Conservation (phyloP, 2,113 vertebrate species). For the Mobula hypostoma region DNA sequence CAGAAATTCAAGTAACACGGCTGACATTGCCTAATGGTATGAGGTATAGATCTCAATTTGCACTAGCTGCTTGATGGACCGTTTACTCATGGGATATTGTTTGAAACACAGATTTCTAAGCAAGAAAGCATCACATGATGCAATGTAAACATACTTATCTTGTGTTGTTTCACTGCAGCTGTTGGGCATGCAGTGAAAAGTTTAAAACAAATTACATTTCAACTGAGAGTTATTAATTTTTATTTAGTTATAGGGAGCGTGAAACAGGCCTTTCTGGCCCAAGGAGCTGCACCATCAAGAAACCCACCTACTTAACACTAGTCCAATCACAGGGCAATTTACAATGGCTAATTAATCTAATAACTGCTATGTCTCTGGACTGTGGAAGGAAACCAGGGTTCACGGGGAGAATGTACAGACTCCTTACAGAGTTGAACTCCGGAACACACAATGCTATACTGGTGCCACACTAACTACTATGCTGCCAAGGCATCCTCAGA, state of each 20-base stretch:
- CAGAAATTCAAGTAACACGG: background rate
- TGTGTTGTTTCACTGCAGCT: background rate
- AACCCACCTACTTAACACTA: too few species aligned
- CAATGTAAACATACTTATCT: background rate
- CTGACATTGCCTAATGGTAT: background rate
- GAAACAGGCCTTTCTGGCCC: too few species aligned
- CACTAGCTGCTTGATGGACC: background rate
- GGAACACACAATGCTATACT: too few species aligned
- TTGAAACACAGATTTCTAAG: background rate
- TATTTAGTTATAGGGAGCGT: too few species aligned
- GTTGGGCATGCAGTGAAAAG: background rate
- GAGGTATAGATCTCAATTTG: background rate
- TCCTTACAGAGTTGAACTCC: too few species aligned
- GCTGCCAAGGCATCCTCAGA: background rate
- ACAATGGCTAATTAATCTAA: too few species aligned
- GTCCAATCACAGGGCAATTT: too few species aligned
- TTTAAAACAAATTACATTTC: background rate
- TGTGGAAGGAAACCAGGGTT: too few species aligned
- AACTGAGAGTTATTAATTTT: background rate
- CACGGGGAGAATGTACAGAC: too few species aligned
- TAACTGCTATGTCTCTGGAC: too few species aligned
- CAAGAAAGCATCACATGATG: background rate
- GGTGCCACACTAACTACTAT: too few species aligned
- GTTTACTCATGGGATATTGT: background rate
- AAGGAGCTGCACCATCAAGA: too few species aligned